Evolutionary conservation across 2,797 vertebrate species (phyloP), one percentile per base, ranked within the genome.

Genomic region (Sandelia bainsii): DNA sequence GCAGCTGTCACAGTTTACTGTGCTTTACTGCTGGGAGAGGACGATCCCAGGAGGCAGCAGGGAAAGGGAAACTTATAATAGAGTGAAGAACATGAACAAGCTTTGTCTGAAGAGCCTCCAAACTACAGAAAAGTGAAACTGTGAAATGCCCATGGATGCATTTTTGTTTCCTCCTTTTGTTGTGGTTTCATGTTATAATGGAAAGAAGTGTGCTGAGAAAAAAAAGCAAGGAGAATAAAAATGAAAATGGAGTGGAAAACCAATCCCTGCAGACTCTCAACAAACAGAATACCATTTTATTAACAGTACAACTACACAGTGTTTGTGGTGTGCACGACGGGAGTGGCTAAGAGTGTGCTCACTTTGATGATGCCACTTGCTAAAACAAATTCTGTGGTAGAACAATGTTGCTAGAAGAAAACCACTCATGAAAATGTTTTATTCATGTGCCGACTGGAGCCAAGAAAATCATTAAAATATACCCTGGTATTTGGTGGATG

Each of bases 331-430:
- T 27, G 56, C 48, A 62, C 42, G 49, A 57, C 39, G 51, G 46
- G 46, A 64, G 49, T 66, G 45, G 56, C 42, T n/a, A 49, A 29
- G 37, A 44, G 25, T 46, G 39, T 20, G 13, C 29, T 32, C 10
- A 61, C 61, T 75, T 68, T 70, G 42, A 84, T 72, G 72, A 73
- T 23, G 74, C 44, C 54, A 32, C 72, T 77, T 66, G 27, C 61
- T 34, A 54, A 59, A 37, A 62, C 22, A 16, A 23, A 25, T 22
- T 57, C 25, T 19, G 16, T 37, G 42, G 44, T 32, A 17, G 40
- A 37, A 69, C 20, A 27, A 51, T 3, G 37, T 19, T 6, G 40
- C 58, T 62, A 52, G 44, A 64, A 34, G 19, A 58, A 72, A 77
- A 32, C 29, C 29, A 32, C 45, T 71, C 22, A 34, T n/a, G 10